Percentiles rank a stretch among this genome's conserved stretches.
These are phyloP conservation scores for Theodoxus fluviatilis DNA, from an alignment of 2,888 invertebrate species.

Conservation along the genomic window DNA sequence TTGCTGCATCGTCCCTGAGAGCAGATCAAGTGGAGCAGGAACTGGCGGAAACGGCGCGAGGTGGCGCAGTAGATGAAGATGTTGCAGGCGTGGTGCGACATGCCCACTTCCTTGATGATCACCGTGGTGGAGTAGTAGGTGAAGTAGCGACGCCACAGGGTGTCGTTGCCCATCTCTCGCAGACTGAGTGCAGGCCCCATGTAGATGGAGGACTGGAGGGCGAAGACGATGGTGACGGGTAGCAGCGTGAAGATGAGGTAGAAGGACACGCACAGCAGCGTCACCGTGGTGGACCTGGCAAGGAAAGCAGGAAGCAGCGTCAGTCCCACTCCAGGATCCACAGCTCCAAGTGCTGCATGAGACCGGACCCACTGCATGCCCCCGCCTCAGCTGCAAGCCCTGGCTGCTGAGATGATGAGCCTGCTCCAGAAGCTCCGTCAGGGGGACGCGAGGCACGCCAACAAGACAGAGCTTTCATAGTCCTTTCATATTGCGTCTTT, in stretches of 20 bases:
- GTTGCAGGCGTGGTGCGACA: slow-evolving; percentile 61
- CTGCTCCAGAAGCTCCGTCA: too few species aligned
- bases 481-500: too few species aligned
- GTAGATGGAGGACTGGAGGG: slow-evolving; percentile 42
- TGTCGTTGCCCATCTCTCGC: slow-evolving; percentile 41
- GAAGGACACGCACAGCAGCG: slow-evolving; percentile 56
- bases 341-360: too few species aligned
- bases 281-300: slow-evolving; percentile 48
- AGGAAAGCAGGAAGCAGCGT: too few species aligned
- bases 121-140: slow-evolving; percentile 47
- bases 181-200: slow-evolving; percentile 40
- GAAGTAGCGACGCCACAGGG: slow-evolving; percentile 51
- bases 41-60: slow-evolving; percentile 44
- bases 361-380: too few species aligned
- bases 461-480: too few species aligned
- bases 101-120: slow-evolving; percentile 55
- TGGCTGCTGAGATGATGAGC: too few species aligned
- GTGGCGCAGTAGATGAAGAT: slow-evolving; percentile 51
- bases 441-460: too few species aligned
- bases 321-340: too few species aligned
- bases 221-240: slow-evolving; percentile 54
- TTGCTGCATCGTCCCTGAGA: too few species aligned
- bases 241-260: slow-evolving; percentile 56
- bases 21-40: too few species aligned
- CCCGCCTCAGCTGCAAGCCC: too few species aligned